Conservation (phyloP, 1,140 invertebrate species). For the Meloidogyne exigua region DNA sequence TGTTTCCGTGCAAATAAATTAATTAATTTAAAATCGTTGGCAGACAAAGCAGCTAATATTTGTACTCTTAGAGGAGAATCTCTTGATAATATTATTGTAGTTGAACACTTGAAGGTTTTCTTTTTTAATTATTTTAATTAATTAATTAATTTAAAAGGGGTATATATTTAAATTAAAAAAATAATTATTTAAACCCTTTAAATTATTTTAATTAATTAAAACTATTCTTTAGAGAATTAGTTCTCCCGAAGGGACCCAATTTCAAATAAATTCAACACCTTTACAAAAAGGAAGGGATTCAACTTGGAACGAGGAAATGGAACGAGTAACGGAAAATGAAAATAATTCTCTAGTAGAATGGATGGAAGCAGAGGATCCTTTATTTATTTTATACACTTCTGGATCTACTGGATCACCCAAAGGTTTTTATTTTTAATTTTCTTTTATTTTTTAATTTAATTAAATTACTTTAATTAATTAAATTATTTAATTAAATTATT, state of each 20-base stretch:
- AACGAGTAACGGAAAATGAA: constrained; percentile 10
- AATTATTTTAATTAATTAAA: no score
- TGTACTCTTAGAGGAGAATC: constrained; percentile 32
- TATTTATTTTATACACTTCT: constrained; percentile 95
- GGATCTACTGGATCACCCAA: constrained; percentile 96
- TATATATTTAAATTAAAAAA: no score
- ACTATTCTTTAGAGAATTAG: neutral
- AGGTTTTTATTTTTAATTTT: constrained; percentile 28
- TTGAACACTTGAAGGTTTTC: constrained; percentile 38
- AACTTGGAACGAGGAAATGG: constrained; percentile 38
- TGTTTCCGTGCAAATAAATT: constrained; percentile 44
- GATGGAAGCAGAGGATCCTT: constrained; percentile 88
- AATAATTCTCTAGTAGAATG: constrained; percentile 70
- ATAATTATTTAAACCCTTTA: no score
- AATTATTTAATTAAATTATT: no score
- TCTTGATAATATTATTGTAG: constrained; percentile 41
- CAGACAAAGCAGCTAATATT: constrained; percentile 47
- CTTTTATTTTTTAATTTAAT: no score
- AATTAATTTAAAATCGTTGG: constrained; percentile 49
- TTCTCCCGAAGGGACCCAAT: neutral
- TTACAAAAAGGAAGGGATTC: constrained; percentile 18
- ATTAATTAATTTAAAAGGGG: no score
- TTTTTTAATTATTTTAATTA: neutral
- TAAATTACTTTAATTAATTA: neutral
- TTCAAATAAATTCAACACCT: neutral